Conservation (phyloP, 2,113 vertebrate genomes). For the Eurypyga helias region DNA sequence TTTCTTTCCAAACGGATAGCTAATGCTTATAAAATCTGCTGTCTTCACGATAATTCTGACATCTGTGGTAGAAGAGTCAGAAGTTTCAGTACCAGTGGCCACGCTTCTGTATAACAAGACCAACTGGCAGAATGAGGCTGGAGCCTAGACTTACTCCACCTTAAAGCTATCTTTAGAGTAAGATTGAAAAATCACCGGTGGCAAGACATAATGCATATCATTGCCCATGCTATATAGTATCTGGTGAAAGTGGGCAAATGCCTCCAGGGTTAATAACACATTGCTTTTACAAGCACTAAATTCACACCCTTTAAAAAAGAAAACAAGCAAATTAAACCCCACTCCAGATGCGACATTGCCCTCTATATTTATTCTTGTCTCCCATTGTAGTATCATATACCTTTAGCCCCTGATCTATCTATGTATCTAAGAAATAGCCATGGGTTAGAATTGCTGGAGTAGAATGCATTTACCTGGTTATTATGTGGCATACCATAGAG, state of each 20-base stretch:
- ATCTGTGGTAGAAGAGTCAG: not conserved
- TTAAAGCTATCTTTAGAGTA: not conserved
- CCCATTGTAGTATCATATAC: not conserved
- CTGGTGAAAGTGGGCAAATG: not conserved
- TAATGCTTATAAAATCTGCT: not conserved
- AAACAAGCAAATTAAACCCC: not conserved
- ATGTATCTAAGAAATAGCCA: not conserved
- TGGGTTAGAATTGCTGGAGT: not conserved
- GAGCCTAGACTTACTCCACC: not conserved
- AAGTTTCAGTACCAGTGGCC: not conserved
- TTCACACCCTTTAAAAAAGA: not conserved
- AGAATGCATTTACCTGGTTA: slow-evolving; percentile 86
- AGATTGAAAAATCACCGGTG: not conserved
- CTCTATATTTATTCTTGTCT: not conserved
- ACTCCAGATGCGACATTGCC: not conserved
- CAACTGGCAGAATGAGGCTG: not conserved
- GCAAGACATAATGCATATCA: not conserved
- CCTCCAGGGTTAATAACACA: not conserved
- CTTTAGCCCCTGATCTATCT: not conserved
- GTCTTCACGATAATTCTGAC: not conserved
- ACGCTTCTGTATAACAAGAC: not conserved
- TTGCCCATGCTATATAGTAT: not conserved
- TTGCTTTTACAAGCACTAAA: slow-evolving; percentile 10
- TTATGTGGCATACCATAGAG: slow-evolving; percentile 95
- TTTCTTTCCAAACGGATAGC: slow-evolving; percentile 2